Evolutionary conservation across 2,113 vertebrate species (phyloP).

Genomic region (Rhodinocichla rosea): DNA sequence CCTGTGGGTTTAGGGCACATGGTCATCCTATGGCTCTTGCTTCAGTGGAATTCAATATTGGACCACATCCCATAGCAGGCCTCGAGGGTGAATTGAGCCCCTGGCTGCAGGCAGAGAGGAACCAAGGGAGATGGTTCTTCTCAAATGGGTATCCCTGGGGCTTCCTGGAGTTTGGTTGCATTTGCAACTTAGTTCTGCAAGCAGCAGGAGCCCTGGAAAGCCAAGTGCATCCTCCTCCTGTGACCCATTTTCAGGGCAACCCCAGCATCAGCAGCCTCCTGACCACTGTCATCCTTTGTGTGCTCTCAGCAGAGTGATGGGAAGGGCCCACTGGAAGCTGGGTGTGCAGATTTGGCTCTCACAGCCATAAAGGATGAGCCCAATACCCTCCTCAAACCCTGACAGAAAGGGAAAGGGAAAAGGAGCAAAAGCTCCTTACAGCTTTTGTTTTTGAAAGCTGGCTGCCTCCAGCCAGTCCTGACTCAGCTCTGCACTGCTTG

Average conservation of each 20-base stretch:
- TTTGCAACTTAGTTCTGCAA: background rate
- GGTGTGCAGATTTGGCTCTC: background rate
- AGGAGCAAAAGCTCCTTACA: background rate
- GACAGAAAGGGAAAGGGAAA: background rate
- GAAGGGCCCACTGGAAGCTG: background rate
- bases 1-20: background rate
- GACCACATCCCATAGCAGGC: background rate
- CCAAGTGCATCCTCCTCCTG: background rate
- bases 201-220: background rate
- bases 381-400: background rate
- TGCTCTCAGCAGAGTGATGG: background rate
- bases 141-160: background rate
- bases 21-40: background rate
- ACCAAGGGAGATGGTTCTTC: background rate
- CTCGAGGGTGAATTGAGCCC: background rate
- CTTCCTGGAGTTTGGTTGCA: background rate
- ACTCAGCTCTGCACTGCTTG: background rate
- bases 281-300: rapidly evolving
- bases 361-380: background rate
- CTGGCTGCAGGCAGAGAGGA: background rate
- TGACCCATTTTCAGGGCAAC: background rate
- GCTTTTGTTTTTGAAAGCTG: background rate
- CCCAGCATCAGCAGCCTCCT: background rate
- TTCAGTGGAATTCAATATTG: background rate
- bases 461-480: background rate